A percentile compares a stretch with the other conserved stretches of the same genome.
phyloP scores from a whole-genome alignment of 2,888 invertebrate genomes.

The Platypus cylindrus region DNA sequence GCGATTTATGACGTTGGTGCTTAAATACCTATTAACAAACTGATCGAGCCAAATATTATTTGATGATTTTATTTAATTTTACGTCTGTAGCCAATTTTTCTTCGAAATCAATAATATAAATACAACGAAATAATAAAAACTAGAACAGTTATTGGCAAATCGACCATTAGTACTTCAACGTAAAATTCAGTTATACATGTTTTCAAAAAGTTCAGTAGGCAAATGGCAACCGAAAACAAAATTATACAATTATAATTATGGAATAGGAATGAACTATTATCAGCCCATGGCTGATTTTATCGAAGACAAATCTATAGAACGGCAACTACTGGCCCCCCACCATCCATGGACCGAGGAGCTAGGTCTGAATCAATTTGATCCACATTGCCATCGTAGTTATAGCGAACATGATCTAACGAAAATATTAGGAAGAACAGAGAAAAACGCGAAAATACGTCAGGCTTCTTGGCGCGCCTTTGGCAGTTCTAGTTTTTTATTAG shows the following conservation, averaged over 20 bases:
- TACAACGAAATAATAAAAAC: no score
- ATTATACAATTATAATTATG: slow-evolving; percentile 72
- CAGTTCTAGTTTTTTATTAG: slow-evolving; percentile 48
- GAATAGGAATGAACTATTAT: slow-evolving; percentile 72
- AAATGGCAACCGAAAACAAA: slow-evolving; percentile 45
- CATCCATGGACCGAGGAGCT: slow-evolving; percentile 63
- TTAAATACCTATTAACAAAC: no score
- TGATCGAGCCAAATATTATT: no score
- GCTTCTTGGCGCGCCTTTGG: slow-evolving; percentile 47
- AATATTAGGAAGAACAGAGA: slow-evolving; percentile 53
- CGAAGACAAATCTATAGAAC: slow-evolving; percentile 41
- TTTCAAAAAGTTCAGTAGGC: slow-evolving; percentile 8
- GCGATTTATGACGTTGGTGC: no score
- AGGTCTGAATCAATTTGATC: slow-evolving; percentile 53
- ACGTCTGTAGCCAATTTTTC: no score
- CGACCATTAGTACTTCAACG: no score
- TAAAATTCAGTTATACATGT: background rate
- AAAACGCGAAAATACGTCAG: slow-evolving; percentile 54
- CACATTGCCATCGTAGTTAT: slow-evolving; percentile 53
- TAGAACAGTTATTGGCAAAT: no score
- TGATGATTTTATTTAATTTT: no score
- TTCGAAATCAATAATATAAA: no score
- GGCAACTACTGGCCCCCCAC: slow-evolving; percentile 42
- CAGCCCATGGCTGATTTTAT: slow-evolving; percentile 81
- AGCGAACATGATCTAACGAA: slow-evolving; percentile 52